A percentile compares a stretch with the other conserved stretches of the same genome.
Evolutionary conservation across 2,888 invertebrate species (phyloP).

Genomic region (Lymantria monacha): DNA sequence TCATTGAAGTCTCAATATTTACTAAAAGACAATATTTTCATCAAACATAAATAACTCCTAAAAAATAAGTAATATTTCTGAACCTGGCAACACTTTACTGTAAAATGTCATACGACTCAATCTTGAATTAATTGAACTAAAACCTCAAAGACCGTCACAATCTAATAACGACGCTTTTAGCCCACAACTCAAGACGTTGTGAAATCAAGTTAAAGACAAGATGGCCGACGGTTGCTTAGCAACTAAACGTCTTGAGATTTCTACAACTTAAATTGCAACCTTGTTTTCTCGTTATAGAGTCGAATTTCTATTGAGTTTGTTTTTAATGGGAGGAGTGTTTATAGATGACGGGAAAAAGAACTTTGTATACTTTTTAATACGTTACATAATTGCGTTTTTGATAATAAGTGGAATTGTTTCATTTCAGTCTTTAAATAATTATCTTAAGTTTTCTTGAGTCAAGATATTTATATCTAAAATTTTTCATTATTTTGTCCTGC

Average conservation of each 20-base stretch:
- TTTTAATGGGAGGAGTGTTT: conserved; percentile 4
- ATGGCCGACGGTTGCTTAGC: conserved; percentile 60
- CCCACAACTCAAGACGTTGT: conserved; percentile 74
- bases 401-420: background rate
- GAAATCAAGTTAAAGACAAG: conserved; percentile 58
- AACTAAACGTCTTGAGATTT: conserved; percentile 51
- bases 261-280: conserved; percentile 31
- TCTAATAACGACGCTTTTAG: conserved; percentile 59
- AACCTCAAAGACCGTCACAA: conserved; percentile 66
- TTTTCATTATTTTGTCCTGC: too few relatives aligned
- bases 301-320: conserved; percentile 13
- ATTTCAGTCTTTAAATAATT: too few relatives aligned
- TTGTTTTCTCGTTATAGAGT: conserved; percentile 22
- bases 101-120: background rate
- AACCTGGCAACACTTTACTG: background rate
- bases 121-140: conserved; percentile 37
- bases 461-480: too few relatives aligned
- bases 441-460: too few relatives aligned
- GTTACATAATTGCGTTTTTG: background rate
- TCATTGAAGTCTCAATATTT: too few relatives aligned
- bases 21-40: too few relatives aligned
- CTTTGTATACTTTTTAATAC: background rate
- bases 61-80: background rate
- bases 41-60: background rate
- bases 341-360: background rate